A percentile compares a stretch with the other conserved stretches of the same genome.
These are phyloP conservation scores for Thecophora atra DNA, from an alignment of 2,888 invertebrate species.

Conservation along the genomic window DNA sequence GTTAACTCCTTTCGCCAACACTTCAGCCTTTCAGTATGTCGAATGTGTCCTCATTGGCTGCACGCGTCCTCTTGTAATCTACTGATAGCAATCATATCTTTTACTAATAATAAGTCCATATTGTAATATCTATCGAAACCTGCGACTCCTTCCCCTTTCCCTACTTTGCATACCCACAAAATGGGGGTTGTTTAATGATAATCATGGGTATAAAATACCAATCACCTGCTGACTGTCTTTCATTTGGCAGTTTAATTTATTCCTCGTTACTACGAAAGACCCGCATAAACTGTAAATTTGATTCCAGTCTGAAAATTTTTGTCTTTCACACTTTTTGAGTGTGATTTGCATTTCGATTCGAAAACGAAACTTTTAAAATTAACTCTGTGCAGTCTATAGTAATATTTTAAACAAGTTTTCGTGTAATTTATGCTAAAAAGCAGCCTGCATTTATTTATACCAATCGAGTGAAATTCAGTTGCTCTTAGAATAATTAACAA, in stretches of 20 bases:
- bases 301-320: no score
- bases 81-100: constrained; percentile 37
- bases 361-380: constrained; percentile 23
- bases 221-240: constrained; percentile 55
- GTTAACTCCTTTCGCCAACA: background rate
- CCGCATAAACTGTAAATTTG: constrained; percentile 55
- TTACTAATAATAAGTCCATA: background rate
- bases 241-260: constrained; percentile 52
- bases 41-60: constrained; percentile 45
- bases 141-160: background rate
- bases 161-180: constrained; percentile 31
- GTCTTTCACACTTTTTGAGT: background rate
- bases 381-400: no score
- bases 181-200: constrained; percentile 39
- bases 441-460: background rate
- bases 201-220: constrained; percentile 53
- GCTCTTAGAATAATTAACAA: background rate
- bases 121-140: no score
- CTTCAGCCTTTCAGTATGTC: constrained; percentile 45
- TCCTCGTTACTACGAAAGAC: constrained; percentile 34
- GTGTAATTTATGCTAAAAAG: background rate
- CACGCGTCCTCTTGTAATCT: constrained; percentile 41
- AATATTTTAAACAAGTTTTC: no score
- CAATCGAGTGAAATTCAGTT: background rate
- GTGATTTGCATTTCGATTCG: constrained; percentile 33